phyloP scores from a whole-genome alignment of 1,140 invertebrate genomes.

The Tribolium castaneum region DNA sequence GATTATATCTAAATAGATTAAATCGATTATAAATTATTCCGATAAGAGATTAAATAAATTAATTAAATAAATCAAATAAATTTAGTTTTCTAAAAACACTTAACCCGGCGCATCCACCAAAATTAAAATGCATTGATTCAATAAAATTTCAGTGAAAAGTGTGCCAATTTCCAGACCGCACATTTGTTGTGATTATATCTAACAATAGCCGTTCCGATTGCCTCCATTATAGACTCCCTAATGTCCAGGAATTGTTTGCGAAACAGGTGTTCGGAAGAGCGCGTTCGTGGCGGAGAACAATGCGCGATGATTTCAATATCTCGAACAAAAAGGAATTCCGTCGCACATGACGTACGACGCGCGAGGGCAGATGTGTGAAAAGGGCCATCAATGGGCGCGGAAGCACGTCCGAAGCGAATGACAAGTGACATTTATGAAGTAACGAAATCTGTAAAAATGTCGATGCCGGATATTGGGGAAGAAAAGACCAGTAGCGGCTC shows the following conservation, averaged over 20 bases:
- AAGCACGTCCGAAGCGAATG: conserved; percentile 10
- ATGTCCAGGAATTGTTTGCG: conserved; percentile 13
- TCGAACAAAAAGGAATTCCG: not conserved
- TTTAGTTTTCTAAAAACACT: too few species aligned
- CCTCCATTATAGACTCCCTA: conserved; percentile 1
- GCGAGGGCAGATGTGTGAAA: conserved; percentile 13
- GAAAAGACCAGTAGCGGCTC: not conserved
- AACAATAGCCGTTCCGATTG: not conserved
- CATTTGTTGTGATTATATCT: not conserved
- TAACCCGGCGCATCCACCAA: too few species aligned
- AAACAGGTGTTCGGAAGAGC: conserved; percentile 21
- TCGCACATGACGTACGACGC: not conserved
- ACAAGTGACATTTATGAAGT: conserved; percentile 30
- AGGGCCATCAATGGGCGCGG: not conserved
- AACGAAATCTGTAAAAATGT: conserved; percentile 27
- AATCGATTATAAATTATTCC: too few species aligned
- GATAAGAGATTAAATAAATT: too few species aligned
- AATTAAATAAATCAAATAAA: too few species aligned
- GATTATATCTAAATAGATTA: too few species aligned
- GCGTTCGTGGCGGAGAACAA: conserved; percentile 19
- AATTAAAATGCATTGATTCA: too few species aligned
- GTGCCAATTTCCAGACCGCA: not conserved
- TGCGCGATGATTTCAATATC: conserved; percentile 31
- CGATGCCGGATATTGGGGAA: not conserved
- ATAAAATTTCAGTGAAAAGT: too few species aligned